These are phyloP conservation scores for Lerista edwardsae DNA, from an alignment of 2,797 vertebrate species.

Conservation along the genomic window DNA sequence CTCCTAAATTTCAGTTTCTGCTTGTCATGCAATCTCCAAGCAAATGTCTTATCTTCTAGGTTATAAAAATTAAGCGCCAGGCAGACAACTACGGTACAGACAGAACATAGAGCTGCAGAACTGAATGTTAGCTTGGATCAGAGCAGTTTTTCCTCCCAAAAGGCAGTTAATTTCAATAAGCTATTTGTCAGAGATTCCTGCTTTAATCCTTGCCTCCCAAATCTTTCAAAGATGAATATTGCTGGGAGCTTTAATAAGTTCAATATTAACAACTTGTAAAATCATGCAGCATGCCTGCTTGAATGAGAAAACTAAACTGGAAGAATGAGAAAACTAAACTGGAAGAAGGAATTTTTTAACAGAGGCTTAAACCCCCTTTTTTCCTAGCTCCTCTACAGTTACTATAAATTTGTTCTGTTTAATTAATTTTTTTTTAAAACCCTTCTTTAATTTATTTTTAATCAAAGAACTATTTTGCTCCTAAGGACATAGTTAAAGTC, in stretches of 20 bases:
- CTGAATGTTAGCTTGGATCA: conserved; percentile 15
- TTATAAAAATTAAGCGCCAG: conserved; percentile 65
- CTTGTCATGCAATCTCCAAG: conserved; percentile 59
- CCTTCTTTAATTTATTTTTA: conserved; percentile 25
- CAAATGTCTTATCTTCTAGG: conserved; percentile 59
- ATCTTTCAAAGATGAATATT: conserved; percentile 53
- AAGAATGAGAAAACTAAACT: conserved; percentile 44
- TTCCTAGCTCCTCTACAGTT: conserved; percentile 32
- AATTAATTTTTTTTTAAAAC: conserved; percentile 31
- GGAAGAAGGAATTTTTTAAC: conserved; percentile 44
- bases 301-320: conserved; percentile 26
- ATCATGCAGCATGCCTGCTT: conserved; percentile 29
- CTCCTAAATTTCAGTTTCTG: conserved; percentile 63
- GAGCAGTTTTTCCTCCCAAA: conserved; percentile 1
- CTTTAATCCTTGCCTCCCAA: conserved; percentile 68
- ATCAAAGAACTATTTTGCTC: conserved; percentile 29
- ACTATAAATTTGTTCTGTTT: not conserved
- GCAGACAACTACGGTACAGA: conserved; percentile 14
- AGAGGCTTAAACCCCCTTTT: conserved; percentile 31
- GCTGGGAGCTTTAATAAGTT: conserved; percentile 64
- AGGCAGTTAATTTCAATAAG: conserved; percentile 70
- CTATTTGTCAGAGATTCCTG: conserved; percentile 63
- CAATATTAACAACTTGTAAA: conserved; percentile 40
- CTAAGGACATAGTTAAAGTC: conserved; percentile 31
- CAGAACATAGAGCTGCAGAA: conserved; percentile 46